Evolutionary conservation across 2,888 invertebrate genomes (phyloP).

Genomic region (Craniophora ligustri): DNA sequence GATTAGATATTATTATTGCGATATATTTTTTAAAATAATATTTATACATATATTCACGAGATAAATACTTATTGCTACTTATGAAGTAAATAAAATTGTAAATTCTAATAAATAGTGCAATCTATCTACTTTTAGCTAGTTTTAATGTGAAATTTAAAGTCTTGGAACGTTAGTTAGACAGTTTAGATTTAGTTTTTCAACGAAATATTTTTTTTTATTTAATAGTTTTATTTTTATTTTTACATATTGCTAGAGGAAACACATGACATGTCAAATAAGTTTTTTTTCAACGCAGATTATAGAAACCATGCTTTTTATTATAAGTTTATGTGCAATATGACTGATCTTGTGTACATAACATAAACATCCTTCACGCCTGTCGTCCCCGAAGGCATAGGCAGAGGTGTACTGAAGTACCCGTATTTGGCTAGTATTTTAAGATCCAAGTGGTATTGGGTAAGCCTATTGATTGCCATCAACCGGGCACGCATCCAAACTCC

Average conservation of each 20-base stretch:
- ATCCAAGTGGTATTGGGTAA: too few species aligned
- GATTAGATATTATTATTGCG: conserved; percentile 37
- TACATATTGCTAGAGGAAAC: conserved; percentile 23
- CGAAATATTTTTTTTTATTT: conserved; percentile 33
- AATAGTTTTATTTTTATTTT: conserved; percentile 13
- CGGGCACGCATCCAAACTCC: too few species aligned
- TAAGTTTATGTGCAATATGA: conserved; percentile 5
- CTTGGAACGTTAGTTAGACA: conserved; percentile 51
- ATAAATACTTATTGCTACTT: conserved; percentile 47
- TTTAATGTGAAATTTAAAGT: conserved; percentile 64
- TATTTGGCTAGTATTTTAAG: too few species aligned
- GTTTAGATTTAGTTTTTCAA: conserved; percentile 42
- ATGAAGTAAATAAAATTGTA: conserved; percentile 53
- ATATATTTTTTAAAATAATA: conserved; percentile 31
- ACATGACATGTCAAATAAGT: not conserved
- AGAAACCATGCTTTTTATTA: too few species aligned
- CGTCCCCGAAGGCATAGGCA: too few species aligned
- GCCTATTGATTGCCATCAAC: too few species aligned
- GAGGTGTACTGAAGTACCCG: too few species aligned
- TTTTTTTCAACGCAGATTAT: not conserved
- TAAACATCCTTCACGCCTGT: too few species aligned
- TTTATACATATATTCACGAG: conserved; percentile 44
- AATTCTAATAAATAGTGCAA: conserved; percentile 67
- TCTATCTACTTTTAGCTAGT: conserved; percentile 68
- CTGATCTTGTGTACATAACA: not conserved